A percentile compares a stretch with the other conserved stretches of the same genome.
Evolutionary conservation across 1,140 invertebrate species (phyloP).

Genomic region (Plutomurus gul): DNA sequence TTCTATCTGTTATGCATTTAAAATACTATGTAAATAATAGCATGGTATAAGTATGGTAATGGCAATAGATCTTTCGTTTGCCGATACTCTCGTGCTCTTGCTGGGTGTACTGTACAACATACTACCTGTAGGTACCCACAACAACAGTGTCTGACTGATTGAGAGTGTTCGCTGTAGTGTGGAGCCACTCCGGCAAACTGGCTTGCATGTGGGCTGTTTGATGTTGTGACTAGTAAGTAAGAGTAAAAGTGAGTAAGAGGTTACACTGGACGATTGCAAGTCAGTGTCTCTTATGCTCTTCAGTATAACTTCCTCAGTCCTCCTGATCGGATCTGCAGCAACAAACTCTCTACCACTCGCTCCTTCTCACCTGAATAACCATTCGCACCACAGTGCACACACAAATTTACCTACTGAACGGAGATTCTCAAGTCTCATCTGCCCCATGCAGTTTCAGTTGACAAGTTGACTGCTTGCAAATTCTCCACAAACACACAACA

Average conservation of each 20-base stretch:
- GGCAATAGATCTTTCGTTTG: too few species aligned
- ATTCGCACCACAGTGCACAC: not conserved
- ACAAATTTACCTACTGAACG: not conserved
- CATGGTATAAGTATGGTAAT: too few species aligned
- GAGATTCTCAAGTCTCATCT: not conserved
- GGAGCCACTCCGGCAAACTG: too few species aligned
- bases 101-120: too few species aligned
- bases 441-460: not conserved
- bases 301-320: conserved; percentile 41
- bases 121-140: too few species aligned
- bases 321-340: conserved; percentile 38
- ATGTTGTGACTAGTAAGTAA: not conserved
- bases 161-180: too few species aligned
- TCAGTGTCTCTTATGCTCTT: too few species aligned
- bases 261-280: not conserved
- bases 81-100: too few species aligned
- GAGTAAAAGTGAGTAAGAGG: conserved; percentile 38
- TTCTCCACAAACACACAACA: not conserved
- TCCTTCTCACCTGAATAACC: not conserved
- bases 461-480: conserved; percentile 10
- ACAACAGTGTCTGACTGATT: too few species aligned
- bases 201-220: not conserved
- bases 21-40: too few species aligned
- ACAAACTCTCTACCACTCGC: not conserved
- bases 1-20: too few species aligned